Evolutionary conservation across 2,888 invertebrate genomes (phyloP), one percentile per base, ranked within the genome.

Genomic region (Agrypnus murinus): DNA sequence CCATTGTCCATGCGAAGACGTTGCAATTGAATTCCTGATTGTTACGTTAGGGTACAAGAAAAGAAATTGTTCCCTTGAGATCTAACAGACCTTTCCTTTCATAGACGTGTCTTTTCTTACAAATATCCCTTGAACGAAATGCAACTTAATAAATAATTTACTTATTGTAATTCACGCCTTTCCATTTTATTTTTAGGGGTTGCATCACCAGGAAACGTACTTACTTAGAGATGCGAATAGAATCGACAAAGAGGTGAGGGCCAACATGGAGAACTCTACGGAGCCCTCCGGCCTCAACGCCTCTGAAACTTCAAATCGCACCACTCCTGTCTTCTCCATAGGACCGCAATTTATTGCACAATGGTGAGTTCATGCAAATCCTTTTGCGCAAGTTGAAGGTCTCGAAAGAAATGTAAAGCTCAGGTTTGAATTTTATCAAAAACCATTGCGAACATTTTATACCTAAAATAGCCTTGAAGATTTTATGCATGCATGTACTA

Each of bases 271-370:
- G 67, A 84, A 84, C 77, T 82, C 80, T 59, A 80, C 80, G 48
- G 80, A 79, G 66, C 64, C 77, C 62, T 75, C 76, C 40, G 72
- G 60, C 65, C 83, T 84, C 73, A 86, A 85, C 76, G 84, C 83
- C 80, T 84, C 86, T 74, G 91, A 91, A 80, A 86, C 87, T 81
- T 84, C 82, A 81, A 92, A 92, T 84, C 87, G 90, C 68, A 84
- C 84, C 32, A 92, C 93, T 69, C 91, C 93, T 60, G 91, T 94
- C 77, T 93, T 90, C 84, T 90, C 92, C 73, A 93, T 94, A 75
- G 92, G 92, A 79, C 91, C 91, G 58, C 92, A 90, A 80, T 94
- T 92, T 85, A 92, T 94, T 77, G 90, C 91, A 69, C 92, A 93
- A 87, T 94, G 94, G 94, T 93, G 83, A 89, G 92, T 87, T 65